Base-by-base conservation (phyloP, 2,797 vertebrate genomes). In the Cryptoblepharus egeriae region DNA sequence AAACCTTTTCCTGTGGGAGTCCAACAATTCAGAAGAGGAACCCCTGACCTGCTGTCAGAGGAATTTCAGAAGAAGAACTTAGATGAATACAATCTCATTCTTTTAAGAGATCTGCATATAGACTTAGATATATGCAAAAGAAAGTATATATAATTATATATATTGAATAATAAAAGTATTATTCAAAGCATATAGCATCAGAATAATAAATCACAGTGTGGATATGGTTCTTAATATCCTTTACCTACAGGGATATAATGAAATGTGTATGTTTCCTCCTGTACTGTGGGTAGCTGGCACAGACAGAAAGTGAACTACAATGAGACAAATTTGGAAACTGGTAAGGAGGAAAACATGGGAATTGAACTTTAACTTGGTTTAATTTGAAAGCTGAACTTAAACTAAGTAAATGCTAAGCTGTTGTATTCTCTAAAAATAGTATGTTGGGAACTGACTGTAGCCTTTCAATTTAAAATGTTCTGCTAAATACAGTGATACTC, bases 191-290 rank as follows among this genome's bases (percentile, higher is more conserved):
- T 35, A 35, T n/a, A 65, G 64, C 8, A 30, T 65, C 37, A 35
- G 26, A 80, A 60, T 69, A 69, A 68, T 49, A 49, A 49, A n/a
- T 39, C 71, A 69, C 70, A 74, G 20, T 73, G 39, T 57, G 3
- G 35, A 80, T 76, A 58, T 80, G 58, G 35, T 77, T 77, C 37
- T 30, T 49, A 75, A 80, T 81, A 30, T 37, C 24, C 49, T 24
- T 37, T 65, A 71, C 30, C n/a, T 72, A 72, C 37, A 49, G 70
- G 30, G 26, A 55, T 65, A 64, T 72, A 24, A 58, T 13, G 49
- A 7, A 6, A 63, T 37, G 37, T 22, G 16, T 42, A 82, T 26
- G 7, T 58, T 32, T 60, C 3, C 37, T 45, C 4, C 30, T 58
- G 28, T 39, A 20, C 9, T n/a, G n/a, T 74, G 76, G 1, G 3